Base-by-base conservation (phyloP, 1,140 invertebrate species). In the Philopotamus ludificatus region DNA sequence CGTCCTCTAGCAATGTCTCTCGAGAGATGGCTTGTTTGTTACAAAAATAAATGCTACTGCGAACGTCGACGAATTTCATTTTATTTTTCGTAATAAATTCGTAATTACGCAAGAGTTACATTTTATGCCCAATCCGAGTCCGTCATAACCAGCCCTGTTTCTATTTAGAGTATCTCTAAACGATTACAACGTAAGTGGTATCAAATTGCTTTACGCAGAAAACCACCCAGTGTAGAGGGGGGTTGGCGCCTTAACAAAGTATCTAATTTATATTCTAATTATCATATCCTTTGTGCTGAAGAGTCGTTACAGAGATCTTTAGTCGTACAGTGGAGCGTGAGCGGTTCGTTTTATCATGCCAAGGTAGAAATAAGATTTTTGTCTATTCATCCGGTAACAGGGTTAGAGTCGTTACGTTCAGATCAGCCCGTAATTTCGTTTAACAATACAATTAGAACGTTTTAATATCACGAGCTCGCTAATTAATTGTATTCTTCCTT, bases 181-280 rank as follows among this genome's bases (percentile, higher is more conserved):
- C 12, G 12, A 34, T 34, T 4, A 34, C 28, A 34, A 34, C 12
- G 28, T 34, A 34, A 34, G 28, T 34, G 12, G 4, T 34, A 34
- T 12, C 12, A 34, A 34, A 34, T 34, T 34, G 12, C 28, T 34
- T 34, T 34, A 34, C 28, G 12, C n/a, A 12, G 28, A 34, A 12
- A 34, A 34, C 28, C 12, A 7, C 28, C 28, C n/a, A n/a, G n/a
- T n/a, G n/a, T n/a, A n/a, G n/a, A 34, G 28, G 4, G 12, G 28
- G 28, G 28, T 34, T 34, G 4, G 28, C 28, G 4, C 28, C 28
- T 34, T 34, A 7, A 12, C 28, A 53, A 53, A 53, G 50, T 53
- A 25, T 26, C 50, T 53, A 53, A 53, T 53, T 53, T 53, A 53
- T 53, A 53, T 53, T 53, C 50, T 53, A 53, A 53, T 53, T 53